Evolutionary conservation across 2,797 vertebrate genomes (phyloP), one percentile per base, ranked within the genome.

Genomic region (Sebastiscus albofasciatus): DNA sequence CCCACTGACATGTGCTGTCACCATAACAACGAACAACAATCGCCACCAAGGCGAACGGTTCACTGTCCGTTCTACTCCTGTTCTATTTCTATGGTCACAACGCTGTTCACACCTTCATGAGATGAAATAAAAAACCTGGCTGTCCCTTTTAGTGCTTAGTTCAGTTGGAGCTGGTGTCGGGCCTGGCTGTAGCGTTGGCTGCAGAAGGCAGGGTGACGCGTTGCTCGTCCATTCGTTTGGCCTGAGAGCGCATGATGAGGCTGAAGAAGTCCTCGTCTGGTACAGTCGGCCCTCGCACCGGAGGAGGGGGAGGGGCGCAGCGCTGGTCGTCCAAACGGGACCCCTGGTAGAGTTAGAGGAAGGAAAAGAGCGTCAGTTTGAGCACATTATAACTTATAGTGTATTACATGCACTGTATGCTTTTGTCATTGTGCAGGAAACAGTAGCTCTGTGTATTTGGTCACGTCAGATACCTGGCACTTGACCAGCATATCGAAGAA

Each of bases 211-310:
- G 84, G 1, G 96, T 95, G 72, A 98, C 98, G 49, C 99, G 96
- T 69, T 99, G 99, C 83, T 99, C 99, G 55, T 99, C 98, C 97
- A 99, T 98, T 70, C 98, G 95, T 85, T 99, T 99, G 1, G 97
- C 98, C 94, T 99, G 98, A 2, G 98, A 98, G 75, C 97, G 97
- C 93, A 99, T 94, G 92, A 99, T 99, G 89, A 99, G 97, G 93
- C 97, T 99, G 90, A 99, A 98, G 87, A 99, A 99, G 93, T 99
- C 98, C 89, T 99, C 99, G 27, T 99, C 98, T 0, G 99, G 99
- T 69, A 99, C 97, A 0, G 98, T 99, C 26, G 97, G 96, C 10
- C 97, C 97, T 79, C 97, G 97, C 18, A 93, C 85, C 1, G 95
- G 89, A 34, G 96, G 94, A 11, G 96, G 90, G 9, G 98, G 98